Base-by-base conservation (phyloP, 2,113 vertebrate genomes). In the Redunca redunca region DNA sequence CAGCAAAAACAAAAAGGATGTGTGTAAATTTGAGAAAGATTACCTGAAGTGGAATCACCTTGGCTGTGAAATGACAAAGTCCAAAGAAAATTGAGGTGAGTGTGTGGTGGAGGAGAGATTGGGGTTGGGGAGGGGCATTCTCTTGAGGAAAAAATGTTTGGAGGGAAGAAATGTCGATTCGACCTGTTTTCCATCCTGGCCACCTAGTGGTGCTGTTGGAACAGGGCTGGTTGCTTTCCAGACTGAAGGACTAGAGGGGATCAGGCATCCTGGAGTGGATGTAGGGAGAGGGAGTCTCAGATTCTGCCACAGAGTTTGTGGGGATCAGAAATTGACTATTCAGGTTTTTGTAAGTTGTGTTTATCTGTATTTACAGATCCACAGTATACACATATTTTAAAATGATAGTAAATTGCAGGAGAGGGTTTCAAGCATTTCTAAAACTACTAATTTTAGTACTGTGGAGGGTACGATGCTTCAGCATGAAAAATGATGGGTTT, bases 201-300 rank as follows among this genome's bases (percentile, higher is more conserved):
- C 98, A 97, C 98, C 6, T 3, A 36, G 97, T 77, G 97, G 98
- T 67, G 97, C 96, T 98, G 91, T 96, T 0, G 60, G 36, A 17
- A 81, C 95, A 80, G 82, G 92, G 55, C 33, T 88, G 94, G 52
- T 50, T 78, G 81, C 19, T 17, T 67, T 88, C 89, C 1, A 6
- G 15, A 43, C 10, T 6, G 16, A 85, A 43, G n/a, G 36, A 3
- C 6, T 2, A 15, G 80, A 26, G 57, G 48, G 62, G 23, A 46
- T 88, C 62, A 1, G 57, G 15, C 19, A 15, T 40, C 64, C 71
- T 94, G n/a, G 17, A 16, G 3, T 28, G 36, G n/a, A 67, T 36
- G 23, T 1, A 4, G 50, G 25, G 53, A 96, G 19, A 8, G 5
- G 16, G 25, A 43, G 3, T 13, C 46, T 83, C 62, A 40, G 55